Base-by-base conservation (phyloP, 2,113 vertebrate genomes). In the Paradisaea rubra region DNA sequence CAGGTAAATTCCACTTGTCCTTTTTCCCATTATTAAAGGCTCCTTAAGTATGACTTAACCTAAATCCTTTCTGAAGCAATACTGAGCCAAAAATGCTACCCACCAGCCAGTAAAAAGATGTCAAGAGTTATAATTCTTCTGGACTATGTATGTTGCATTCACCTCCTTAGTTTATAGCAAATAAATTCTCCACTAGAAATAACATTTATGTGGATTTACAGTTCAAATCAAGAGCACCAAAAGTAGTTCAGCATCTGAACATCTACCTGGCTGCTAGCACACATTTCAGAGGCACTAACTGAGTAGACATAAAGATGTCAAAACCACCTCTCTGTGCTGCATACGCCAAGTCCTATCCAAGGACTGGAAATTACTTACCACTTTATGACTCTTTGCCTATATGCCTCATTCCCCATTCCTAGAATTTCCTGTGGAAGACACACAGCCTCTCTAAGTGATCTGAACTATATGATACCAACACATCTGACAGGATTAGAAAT, bases 101-200 rank as follows among this genome's bases (percentile, higher is more conserved):
- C 3, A 7, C 33, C 30, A 93, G 71, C 41, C 79, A 86, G 41
- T 76, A 76, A 65, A 91, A 88, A 15, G 41, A 91, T 69, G 86
- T 88, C 88, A 95, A 88, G 68, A 5, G 50, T 70, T 91, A 45
- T 88, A 90, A 93, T 59, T 95, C 80, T 73, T 91, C 61, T 72
- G 41, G 54, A 69, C 28, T 81, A 37, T 2, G 1, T 31, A 50
- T 45, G 45, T 86, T 89, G 66, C 33, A 42, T 76, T 85, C 86
- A 87, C n/a, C 42, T 91, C 64, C 24, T 88, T 59, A 73, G 47
- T 18, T 91, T 83, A 82, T 35, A 83, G 68, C 63, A 88, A 92
- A 82, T 47, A 85, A 77, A 70, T 88, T 88, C 50, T 61, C 31
- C 71, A 47, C 56, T 74, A 94, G 56, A 94, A 95, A 71, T 60